Evolutionary conservation across 2,113 vertebrate genomes (phyloP).

Genomic region (Sander lucioperca): DNA sequence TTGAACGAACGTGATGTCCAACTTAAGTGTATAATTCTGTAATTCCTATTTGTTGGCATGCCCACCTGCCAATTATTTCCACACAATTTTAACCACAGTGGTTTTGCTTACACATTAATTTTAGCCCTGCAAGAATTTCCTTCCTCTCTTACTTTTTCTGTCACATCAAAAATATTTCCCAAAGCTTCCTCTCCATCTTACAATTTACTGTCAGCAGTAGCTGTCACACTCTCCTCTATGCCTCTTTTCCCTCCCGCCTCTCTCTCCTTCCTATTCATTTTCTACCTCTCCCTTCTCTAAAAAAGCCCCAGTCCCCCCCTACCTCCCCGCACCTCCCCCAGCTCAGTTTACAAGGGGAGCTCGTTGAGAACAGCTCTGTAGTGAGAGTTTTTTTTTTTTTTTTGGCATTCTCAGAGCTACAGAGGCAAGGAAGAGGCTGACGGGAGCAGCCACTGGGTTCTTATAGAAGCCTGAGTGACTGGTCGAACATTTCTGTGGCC

Average conservation of each 20-base stretch:
- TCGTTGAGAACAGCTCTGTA: slow-evolving; percentile 79
- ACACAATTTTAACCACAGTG: slow-evolving; percentile 4
- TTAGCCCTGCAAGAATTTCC: slow-evolving; percentile 43
- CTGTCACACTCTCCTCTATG: slow-evolving; percentile 48
- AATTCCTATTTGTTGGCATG: slow-evolving; percentile 22
- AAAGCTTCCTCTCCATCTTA: slow-evolving; percentile 63
- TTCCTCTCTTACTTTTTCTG: slow-evolving; percentile 45
- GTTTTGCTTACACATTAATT: slow-evolving; percentile 50
- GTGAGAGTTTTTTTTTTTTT: slow-evolving; percentile 58
- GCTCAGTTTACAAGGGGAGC: slow-evolving; percentile 92
- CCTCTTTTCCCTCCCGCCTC: slow-evolving; percentile 54
- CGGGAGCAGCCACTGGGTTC: slow-evolving; percentile 63
- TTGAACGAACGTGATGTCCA: not conserved
- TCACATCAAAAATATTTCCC: slow-evolving; percentile 58
- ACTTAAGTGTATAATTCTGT: not conserved
- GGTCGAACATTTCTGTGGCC: slow-evolving; percentile 75
- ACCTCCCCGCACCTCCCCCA: slow-evolving; percentile 75
- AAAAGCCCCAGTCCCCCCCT: slow-evolving; percentile 47
- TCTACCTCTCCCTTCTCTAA: slow-evolving; percentile 65
- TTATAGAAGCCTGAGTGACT: slow-evolving; percentile 77
- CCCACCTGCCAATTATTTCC: slow-evolving; percentile 36
- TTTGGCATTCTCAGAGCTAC: slow-evolving; percentile 67
- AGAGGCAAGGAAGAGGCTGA: slow-evolving; percentile 68
- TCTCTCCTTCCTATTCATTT: slow-evolving; percentile 64
- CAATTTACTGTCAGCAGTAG: slow-evolving; percentile 64